Percentiles rank a stretch among this genome's conserved stretches.
Evolutionary conservation across 2,888 invertebrate species (phyloP).

Genomic region (Myathropa florea): DNA sequence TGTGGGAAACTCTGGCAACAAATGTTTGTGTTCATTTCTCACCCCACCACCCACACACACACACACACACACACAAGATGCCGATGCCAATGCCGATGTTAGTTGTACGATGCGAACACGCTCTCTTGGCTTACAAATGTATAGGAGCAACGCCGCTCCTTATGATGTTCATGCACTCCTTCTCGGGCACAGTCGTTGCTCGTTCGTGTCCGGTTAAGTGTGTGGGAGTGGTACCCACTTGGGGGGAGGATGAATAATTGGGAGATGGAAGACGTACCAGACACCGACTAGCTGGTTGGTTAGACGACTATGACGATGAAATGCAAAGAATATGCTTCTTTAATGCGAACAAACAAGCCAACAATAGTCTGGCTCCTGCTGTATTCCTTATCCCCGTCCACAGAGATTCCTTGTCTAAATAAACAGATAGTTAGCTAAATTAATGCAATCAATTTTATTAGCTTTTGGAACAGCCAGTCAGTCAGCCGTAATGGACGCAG

Average conservation of each 20-base stretch:
- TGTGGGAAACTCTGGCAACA: constrained; percentile 26
- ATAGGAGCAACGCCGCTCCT: constrained; percentile 29
- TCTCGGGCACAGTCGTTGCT: constrained; percentile 29
- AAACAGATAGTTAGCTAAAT: constrained; percentile 67
- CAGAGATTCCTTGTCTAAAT: constrained; percentile 45
- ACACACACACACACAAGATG: constrained; percentile 9
- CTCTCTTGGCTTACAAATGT: constrained; percentile 36
- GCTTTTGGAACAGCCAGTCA: constrained; percentile 28
- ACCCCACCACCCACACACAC: background rate
- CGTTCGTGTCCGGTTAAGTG: constrained; percentile 69
- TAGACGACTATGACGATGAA: constrained; percentile 16
- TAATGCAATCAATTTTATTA: constrained; percentile 66
- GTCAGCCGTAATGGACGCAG: background rate
- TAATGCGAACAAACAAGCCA: constrained; percentile 52
- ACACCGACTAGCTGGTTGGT: constrained; percentile 6
- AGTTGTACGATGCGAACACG: constrained; percentile 27
- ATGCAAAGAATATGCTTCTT: constrained; percentile 40
- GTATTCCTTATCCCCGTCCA: background rate
- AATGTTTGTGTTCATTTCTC: constrained; percentile 50
- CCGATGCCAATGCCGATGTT: constrained; percentile 2
- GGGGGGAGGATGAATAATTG: constrained; percentile 56
- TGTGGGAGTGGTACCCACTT: constrained; percentile 55
- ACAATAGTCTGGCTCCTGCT: constrained; percentile 28
- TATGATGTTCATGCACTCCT: constrained; percentile 66
- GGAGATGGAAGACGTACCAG: constrained; percentile 40